Evolutionary conservation across 2,797 vertebrate genomes (phyloP).

Genomic region (Sebastes alutus): DNA sequence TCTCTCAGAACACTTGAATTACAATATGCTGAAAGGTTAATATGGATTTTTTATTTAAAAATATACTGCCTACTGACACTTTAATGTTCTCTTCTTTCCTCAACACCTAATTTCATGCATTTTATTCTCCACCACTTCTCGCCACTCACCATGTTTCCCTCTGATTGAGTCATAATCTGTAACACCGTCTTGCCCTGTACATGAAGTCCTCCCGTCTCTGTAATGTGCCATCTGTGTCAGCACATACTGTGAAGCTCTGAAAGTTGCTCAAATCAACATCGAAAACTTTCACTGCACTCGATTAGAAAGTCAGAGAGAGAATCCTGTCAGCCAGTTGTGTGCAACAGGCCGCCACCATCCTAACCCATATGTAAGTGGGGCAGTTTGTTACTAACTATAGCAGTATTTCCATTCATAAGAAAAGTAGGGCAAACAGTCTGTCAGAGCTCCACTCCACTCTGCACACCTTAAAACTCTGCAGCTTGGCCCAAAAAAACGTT

Average conservation of each 20-base stretch:
- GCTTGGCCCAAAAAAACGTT: neutral
- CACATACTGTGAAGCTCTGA: conserved; percentile 31
- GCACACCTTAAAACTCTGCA: neutral
- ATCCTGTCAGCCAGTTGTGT: neutral
- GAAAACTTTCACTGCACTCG: conserved; percentile 8
- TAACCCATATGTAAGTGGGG: conserved; percentile 5
- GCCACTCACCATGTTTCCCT: neutral
- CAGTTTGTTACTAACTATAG: conserved; percentile 38
- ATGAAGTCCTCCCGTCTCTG: conserved; percentile 36
- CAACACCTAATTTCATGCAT: neutral
- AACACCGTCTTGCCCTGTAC: conserved; percentile 19
- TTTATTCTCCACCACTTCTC: neutral
- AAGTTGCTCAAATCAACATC: conserved; percentile 5
- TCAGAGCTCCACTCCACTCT: neutral
- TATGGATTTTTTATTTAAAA: no score
- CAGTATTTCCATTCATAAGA: neutral
- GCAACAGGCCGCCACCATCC: neutral
- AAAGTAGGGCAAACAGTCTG: conserved; percentile 21
- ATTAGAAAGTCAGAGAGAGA: neutral
- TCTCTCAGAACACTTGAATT: no score
- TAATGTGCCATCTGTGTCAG: conserved; percentile 50
- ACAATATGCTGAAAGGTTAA: no score
- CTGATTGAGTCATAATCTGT: conserved; percentile 30
- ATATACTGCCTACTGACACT: no score
- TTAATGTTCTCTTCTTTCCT: neutral